These are phyloP conservation scores for Drosophila dunni DNA, from an alignment of 1,140 invertebrate genomes.

Conservation along the genomic window DNA sequence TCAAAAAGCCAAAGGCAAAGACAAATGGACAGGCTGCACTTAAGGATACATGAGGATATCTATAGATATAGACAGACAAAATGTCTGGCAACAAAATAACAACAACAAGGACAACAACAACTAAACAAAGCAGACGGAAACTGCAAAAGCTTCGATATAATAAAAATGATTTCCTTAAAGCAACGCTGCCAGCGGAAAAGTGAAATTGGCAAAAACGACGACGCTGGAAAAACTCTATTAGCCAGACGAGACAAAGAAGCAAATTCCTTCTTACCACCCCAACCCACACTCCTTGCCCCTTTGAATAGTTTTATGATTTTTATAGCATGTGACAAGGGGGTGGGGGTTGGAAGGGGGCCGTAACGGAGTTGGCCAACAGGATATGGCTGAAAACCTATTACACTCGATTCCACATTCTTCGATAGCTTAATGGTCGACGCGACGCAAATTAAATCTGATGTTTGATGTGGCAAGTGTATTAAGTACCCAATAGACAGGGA, in stretches of 20 bases:
- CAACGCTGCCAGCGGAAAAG: conserved; percentile 49
- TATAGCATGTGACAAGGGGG: conserved; percentile 73
- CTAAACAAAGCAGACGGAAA: conserved; percentile 61
- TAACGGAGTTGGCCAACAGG: conserved; percentile 40
- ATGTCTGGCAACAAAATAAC: conserved; percentile 46
- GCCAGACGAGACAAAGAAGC: conserved; percentile 67
- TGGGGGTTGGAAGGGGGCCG: neutral
- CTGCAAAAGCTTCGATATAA: conserved; percentile 81
- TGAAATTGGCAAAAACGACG: conserved; percentile 66
- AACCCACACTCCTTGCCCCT: neutral
- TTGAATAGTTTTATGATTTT: conserved; percentile 81
- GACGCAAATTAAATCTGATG: conserved; percentile 68
- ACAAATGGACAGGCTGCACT: conserved; percentile 63
- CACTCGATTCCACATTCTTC: conserved; percentile 18
- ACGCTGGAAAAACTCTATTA: conserved; percentile 74
- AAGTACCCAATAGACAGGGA: conserved; percentile 4
- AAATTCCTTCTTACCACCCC: neutral
- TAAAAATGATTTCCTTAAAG: conserved; percentile 79
- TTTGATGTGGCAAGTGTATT: conserved; percentile 30
- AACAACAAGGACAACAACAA: conserved; percentile 40
- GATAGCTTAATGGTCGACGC: conserved; percentile 68
- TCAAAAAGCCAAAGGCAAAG: conserved; percentile 14
- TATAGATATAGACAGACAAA: conserved; percentile 50
- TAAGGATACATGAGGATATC: conserved; percentile 60
- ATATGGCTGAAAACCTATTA: neutral